Conservation (phyloP, 2,797 vertebrate species). For the Characodon lateralis region DNA sequence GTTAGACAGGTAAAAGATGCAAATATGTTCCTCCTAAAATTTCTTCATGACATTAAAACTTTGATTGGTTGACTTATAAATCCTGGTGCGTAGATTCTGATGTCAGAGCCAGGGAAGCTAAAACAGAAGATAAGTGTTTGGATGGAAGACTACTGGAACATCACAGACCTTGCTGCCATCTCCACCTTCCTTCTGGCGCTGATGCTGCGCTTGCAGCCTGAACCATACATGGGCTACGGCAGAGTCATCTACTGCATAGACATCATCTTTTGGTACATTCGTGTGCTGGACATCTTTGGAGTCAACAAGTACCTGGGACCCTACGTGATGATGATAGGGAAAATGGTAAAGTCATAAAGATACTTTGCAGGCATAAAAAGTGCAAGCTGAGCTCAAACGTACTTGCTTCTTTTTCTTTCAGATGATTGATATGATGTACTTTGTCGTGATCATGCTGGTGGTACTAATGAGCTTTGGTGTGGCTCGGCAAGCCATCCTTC, state of each 20-base stretch:
- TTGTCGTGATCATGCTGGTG: constrained; percentile 99
- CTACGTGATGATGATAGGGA: constrained; percentile 99
- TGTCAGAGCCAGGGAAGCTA: constrained; percentile 98
- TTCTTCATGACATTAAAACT: neutral
- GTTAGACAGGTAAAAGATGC: constrained; percentile 88
- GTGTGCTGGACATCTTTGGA: constrained; percentile 97
- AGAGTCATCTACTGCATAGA: constrained; percentile 98
- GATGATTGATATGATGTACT: constrained; percentile 99
- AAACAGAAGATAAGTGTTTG: constrained; percentile 98
- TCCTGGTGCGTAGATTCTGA: constrained; percentile 87
- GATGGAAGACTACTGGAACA: constrained; percentile 99
- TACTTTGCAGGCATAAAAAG: neutral
- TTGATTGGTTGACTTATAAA: constrained; percentile 9
- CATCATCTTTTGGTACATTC: constrained; percentile 99
- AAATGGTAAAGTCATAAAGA: constrained; percentile 85
- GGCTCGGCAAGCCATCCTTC: constrained; percentile 95
- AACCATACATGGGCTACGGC: constrained; percentile 97
- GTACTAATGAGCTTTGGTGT: constrained; percentile 99
- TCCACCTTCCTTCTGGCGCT: constrained; percentile 90
- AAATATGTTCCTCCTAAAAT: neutral
- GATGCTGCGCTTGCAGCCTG: constrained; percentile 90
- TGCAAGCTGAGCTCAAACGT: neutral
- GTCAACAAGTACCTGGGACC: constrained; percentile 99
- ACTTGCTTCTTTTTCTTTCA: constrained; percentile 61
- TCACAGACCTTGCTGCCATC: constrained; percentile 95